Conservation (phyloP, 2,113 vertebrate species). For the Salvelinus fontinalis region DNA sequence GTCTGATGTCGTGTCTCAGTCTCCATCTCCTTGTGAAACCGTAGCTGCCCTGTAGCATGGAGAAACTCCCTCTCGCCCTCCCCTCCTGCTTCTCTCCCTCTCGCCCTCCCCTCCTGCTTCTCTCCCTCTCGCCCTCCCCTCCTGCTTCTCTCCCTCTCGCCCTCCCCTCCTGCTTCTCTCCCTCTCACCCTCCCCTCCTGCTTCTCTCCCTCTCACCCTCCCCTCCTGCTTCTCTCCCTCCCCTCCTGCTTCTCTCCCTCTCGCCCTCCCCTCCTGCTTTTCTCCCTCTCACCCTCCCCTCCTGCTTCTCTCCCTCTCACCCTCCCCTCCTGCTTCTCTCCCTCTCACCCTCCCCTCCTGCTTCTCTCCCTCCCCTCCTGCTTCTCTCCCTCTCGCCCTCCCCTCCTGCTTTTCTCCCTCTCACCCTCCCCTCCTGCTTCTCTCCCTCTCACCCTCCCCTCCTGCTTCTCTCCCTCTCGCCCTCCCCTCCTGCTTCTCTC, state of each 20-base stretch:
- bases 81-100: not conserved
- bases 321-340: not conserved
- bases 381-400: no score
- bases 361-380: not conserved
- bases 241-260: no score
- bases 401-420: not conserved
- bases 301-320: no score
- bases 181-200: not conserved
- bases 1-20: no score
- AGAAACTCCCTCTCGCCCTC: no score
- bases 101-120: not conserved
- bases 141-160: not conserved
- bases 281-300: not conserved
- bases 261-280: not conserved
- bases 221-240: not conserved
- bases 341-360: not conserved
- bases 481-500: not conserved
- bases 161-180: not conserved
- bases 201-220: not conserved
- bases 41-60: constrained; percentile 2
- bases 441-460: no score
- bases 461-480: not conserved
- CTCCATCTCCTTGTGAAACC: constrained; percentile 41
- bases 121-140: not conserved
- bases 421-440: no score